A percentile compares a stretch with the other conserved stretches of the same genome.
phyloP scores from a whole-genome alignment of 2,113 vertebrate genomes.

The Phaethornis superciliosus region DNA sequence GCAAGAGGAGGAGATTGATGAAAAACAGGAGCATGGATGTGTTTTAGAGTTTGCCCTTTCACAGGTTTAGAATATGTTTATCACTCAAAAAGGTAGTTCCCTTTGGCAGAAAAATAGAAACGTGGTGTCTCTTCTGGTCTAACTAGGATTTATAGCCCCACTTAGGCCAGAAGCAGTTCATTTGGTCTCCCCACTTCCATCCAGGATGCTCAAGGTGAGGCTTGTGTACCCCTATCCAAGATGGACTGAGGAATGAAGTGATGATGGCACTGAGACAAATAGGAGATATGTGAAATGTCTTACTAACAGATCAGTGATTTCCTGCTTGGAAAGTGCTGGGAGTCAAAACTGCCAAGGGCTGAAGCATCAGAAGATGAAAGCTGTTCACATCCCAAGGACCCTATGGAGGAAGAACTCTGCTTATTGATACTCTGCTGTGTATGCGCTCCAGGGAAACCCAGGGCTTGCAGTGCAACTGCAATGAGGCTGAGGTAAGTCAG shows the following conservation, averaged over 20 bases:
- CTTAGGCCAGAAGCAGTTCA: neutral
- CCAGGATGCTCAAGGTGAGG: neutral
- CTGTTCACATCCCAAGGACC: rapidly evolving
- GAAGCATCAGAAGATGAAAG: neutral
- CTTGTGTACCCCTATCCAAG: neutral
- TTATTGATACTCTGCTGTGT: neutral
- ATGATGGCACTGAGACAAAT: neutral
- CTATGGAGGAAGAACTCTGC: neutral
- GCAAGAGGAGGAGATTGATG: neutral
- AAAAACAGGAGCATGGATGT: neutral
- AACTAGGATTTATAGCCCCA: neutral
- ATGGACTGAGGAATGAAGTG: neutral
- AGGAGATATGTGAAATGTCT: neutral
- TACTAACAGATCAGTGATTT: neutral
- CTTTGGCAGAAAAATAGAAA: neutral
- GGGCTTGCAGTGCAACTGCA: neutral
- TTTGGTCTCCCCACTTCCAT: neutral
- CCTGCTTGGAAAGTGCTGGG: neutral
- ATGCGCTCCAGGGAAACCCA: neutral
- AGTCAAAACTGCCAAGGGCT: neutral
- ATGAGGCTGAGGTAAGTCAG: neutral
- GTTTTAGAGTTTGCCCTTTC: neutral
- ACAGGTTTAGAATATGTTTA: neutral
- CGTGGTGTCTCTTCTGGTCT: neutral
- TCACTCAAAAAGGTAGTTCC: neutral